Evolutionary conservation across 2,113 vertebrate species (phyloP), one percentile per base, ranked within the genome.

Genomic region (Syrrhaptes paradoxus): DNA sequence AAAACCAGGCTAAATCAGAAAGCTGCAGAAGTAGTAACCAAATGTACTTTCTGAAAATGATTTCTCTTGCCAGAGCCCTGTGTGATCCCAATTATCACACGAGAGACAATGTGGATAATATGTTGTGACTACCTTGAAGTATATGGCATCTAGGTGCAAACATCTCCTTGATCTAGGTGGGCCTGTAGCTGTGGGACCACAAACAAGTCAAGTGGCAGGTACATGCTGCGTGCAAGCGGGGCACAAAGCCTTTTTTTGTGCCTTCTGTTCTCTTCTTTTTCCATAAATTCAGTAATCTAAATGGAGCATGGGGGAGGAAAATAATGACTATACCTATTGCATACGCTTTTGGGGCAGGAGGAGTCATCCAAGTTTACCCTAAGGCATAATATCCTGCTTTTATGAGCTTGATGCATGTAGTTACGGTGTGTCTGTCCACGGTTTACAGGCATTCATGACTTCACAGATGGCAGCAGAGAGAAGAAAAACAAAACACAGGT

Each of bases 381-480:
- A 63, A 84, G 54, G 31, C 38, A 17, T 46, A 2, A 7, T 46
- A 32, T 87, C 12, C 22, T 68, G 38, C n/a, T 55, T 13, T 28
- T 63, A 13, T 0, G 74, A 75, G 52, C 31, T 41, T 41, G 63
- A 17, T 73, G 9, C 0, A 0, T 12, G 26, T 82, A 34, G 54
- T 54, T 81, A 17, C 13, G 20, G 34, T 6, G 41, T 24, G 32
- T 17, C 41, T 58, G n/a, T 26, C 76, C 3, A 0, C 26, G 32
- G 28, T 8, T 59, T 76, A 17, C 26, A 21, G 75, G 41, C 41
- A 57, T 52, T 77, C 41, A 26, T 72, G 89, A 17, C 38, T 89
- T 96, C 11, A n/a, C 38, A 71, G 76, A 20, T 63, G 61, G 73
- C 85, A 85, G 38, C 52, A 68, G 70, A 78, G 87, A 72, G 73